Percentiles rank a stretch among this genome's conserved stretches.
Evolutionary conservation across 2,113 vertebrate genomes (phyloP).

Genomic region (Austrofundulus limnaeus): DNA sequence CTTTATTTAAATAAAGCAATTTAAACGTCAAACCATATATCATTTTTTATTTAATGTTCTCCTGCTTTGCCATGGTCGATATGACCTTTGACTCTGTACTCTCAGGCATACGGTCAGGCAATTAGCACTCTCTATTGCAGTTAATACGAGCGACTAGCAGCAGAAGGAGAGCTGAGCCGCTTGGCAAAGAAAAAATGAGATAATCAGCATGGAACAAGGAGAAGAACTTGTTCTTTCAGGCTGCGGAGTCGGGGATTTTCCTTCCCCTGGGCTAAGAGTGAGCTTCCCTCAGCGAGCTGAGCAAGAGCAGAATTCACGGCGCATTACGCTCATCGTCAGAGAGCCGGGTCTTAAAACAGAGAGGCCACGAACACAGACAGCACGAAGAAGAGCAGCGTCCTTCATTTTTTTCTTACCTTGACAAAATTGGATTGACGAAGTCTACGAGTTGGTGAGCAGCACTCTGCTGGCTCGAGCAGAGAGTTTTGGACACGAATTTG

Average conservation of each 20-base stretch:
- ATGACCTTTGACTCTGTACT: constrained; percentile 31
- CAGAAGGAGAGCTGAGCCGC: constrained; percentile 54
- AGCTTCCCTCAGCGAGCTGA: constrained; percentile 49
- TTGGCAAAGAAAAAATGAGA: constrained; percentile 55
- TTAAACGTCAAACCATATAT: not conserved
- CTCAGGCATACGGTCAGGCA: constrained; percentile 59
- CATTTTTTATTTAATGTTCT: not conserved
- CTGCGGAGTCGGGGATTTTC: constrained; percentile 57
- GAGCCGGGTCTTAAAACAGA: constrained; percentile 36
- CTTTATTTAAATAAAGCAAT: not conserved
- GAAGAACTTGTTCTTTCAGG: constrained; percentile 43
- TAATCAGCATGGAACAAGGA: constrained; percentile 51
- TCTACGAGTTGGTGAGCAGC: constrained; percentile 37
- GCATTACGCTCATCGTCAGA: constrained; percentile 59
- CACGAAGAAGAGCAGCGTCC: constrained; percentile 19
- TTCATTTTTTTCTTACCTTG: constrained; percentile 47
- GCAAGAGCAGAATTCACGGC: constrained; percentile 51
- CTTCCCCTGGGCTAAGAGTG: constrained; percentile 50
- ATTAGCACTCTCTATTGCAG: constrained; percentile 47
- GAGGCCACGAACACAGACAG: constrained; percentile 48
- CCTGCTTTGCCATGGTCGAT: constrained; percentile 2
- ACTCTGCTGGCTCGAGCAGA: constrained; percentile 8
- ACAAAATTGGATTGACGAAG: constrained; percentile 49
- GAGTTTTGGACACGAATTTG: not conserved
- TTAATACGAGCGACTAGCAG: constrained; percentile 54